Base-by-base conservation (phyloP, 2,888 invertebrate genomes). In the Drosophila testacea region DNA sequence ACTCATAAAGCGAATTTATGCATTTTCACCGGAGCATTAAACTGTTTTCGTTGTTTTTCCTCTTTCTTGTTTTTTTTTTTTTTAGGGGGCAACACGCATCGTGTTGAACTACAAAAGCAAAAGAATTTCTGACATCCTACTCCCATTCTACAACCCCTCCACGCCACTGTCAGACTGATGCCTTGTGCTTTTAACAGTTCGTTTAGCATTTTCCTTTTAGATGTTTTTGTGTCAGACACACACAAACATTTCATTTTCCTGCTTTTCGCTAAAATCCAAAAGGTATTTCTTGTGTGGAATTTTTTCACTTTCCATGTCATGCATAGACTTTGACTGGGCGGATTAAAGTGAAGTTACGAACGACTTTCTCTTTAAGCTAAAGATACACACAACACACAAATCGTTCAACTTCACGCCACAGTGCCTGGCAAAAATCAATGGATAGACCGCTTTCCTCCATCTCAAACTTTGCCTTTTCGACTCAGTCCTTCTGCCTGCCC, bases 341-440 rank as follows among this genome's bases (percentile, higher is more conserved):
- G 69, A 81, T 79, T 82, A 64, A 69, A 63, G 68, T 67, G 50
- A 67, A 61, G 39, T 71, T 69, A 69, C 47, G 44, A 64, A 42
- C 70, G 64, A 64, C 65, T 73, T 54, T 32, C 54, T 44, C 67
- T 69, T 79, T 63, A 63, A 64, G 54, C 67, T n/a, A 34, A 55
- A 55, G 54, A 42, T 55, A 55, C 52, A 41, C 13, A 51, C 27
- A 36, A 6, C 27, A 39, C 48, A 39, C 46, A 42, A 47, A 30
- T 52, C 57, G 54, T 48, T 28, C 34, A 42, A 10, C 42, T 69
- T 71, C 46, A 79, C 67, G 70, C 55, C 55, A 81, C 77, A 75
- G 30, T 81, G 79, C 47, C n/a, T 67, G 54, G 44, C 61, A 50
- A 77, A 81, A 83, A 84, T 88, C 85, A 82, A 69, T 67, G 57